Base-by-base conservation (phyloP, 2,113 vertebrate species). In the Proteles cristata region DNA sequence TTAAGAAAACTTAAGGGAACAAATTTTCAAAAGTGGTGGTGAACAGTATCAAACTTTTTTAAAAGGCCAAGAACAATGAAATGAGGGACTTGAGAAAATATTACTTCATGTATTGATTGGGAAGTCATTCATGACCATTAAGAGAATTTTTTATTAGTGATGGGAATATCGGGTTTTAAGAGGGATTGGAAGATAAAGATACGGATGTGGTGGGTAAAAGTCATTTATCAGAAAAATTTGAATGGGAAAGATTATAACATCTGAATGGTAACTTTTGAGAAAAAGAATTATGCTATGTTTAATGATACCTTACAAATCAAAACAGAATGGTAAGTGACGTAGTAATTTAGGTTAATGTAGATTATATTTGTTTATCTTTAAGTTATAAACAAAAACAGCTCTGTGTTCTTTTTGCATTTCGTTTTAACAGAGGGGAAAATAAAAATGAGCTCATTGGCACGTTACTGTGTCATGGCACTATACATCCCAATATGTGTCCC, bases 291-390 rank as follows among this genome's bases (percentile, higher is more conserved):
- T 63, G 21, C 16, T 68, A 33, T 79, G 4, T 45, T 92, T 92
- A 74, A 65, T 93, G 43, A 50, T 80, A 74, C 10, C 73, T 71
- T 90, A 92, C 82, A 94, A 93, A 77, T 79, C 4, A 90, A 87
- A 94, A 39, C 31, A 84, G 7, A 94, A 53, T 73, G 5, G 2
- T 61, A 88, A 8, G 76, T 45, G 23, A 91, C n/a, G 50, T 25
- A 91, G 26, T 28, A 91, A 31, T 28, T 33, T 19, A 50, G 23
- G 12, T 82, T 76, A 80, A 71, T 48, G 25, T 93, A 88, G 9
- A 5, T 95, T 91, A 50, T 48, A 86, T 85, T 4, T 88, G 58
- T 84, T 28, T 92, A 48, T 71, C 48, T 71, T 55, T 86, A 90
- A 80, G 2, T 58, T 10, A 50, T 95, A 87, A 97, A 87, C 6